These are phyloP conservation scores for Blastobasis adustella DNA, from an alignment of 2,888 invertebrate species.

Conservation along the genomic window DNA sequence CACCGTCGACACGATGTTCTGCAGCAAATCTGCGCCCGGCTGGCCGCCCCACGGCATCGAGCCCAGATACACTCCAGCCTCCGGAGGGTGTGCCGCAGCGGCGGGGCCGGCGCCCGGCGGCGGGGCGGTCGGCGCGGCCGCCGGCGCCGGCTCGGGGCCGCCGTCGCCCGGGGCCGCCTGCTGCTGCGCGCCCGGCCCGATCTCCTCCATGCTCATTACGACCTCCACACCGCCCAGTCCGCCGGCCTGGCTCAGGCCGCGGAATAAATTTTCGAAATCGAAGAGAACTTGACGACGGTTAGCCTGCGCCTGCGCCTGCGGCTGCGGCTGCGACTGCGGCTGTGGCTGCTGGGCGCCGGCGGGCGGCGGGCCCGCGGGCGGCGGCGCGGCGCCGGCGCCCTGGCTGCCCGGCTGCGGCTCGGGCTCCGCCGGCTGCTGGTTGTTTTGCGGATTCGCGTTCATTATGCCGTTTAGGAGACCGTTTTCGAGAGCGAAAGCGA, in stretches of 20 bases:
- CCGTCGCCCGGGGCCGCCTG: constrained; percentile 6
- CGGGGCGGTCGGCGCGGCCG: not conserved
- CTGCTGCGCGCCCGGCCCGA: constrained; percentile 25
- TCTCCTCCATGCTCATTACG: constrained; percentile 54
- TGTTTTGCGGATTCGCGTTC: constrained; percentile 13
- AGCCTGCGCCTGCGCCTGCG: constrained; percentile 16
- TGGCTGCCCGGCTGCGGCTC: not conserved
- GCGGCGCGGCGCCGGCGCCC: not conserved
- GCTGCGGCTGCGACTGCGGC: constrained; percentile 7
- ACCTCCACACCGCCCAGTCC: constrained; percentile 42
- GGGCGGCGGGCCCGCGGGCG: not conserved
- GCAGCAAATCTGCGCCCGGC: constrained; percentile 37
- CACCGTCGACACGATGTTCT: constrained; percentile 40
- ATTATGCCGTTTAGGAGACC: constrained; percentile 30
- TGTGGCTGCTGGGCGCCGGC: constrained; percentile 1
- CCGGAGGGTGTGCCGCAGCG: constrained; percentile 11
- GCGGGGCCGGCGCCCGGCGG: constrained; percentile 10
- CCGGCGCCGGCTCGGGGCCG: constrained; percentile 1
- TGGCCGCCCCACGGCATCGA: constrained; percentile 37
- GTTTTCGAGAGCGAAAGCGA: constrained; percentile 41
- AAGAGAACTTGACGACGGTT: constrained; percentile 33
- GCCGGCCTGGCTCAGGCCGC: constrained; percentile 34
- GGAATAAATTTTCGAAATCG: constrained; percentile 46
- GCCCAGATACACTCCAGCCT: constrained; percentile 28
- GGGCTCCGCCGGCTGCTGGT: not conserved